Conservation (phyloP, 2,888 invertebrate genomes). For the Conistra vaccinii region DNA sequence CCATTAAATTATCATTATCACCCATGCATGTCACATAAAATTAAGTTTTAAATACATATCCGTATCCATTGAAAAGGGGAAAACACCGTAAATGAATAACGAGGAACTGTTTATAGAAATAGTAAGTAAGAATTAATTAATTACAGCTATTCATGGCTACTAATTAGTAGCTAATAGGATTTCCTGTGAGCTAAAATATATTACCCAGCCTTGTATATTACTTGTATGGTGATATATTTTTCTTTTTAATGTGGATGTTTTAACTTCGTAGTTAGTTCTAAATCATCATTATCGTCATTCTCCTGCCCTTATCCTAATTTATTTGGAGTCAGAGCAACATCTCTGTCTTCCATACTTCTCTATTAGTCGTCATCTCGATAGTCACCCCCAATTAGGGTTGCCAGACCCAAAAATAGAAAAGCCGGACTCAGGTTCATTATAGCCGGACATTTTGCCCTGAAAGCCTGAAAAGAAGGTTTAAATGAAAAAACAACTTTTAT, state of each 20-base stretch:
- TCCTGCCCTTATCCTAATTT: neutral
- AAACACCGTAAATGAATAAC: constrained; percentile 42
- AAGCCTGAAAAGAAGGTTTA: too few species aligned
- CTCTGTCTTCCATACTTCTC: neutral
- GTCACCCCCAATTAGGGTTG: too few species aligned
- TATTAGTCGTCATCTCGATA: neutral
- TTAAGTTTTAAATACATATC: neutral
- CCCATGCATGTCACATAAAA: too few species aligned
- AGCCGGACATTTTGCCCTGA: too few species aligned
- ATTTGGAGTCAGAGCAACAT: too few species aligned
- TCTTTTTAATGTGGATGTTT: neutral
- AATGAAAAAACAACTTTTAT: too few species aligned
- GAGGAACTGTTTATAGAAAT: constrained; percentile 44
- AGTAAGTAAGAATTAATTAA: constrained; percentile 33
- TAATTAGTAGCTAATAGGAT: constrained; percentile 42
- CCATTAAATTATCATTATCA: too few species aligned
- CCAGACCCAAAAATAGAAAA: too few species aligned
- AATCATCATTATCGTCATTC: neutral
- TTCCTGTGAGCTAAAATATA: constrained; percentile 34
- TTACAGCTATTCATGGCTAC: constrained; percentile 30
- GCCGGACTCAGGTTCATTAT: too few species aligned
- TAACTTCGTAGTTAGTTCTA: neutral
- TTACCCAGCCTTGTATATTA: constrained; percentile 1
- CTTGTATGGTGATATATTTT: constrained; percentile 11
- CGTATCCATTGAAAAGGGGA: constrained; percentile 11